Evolutionary conservation across 2,797 vertebrate genomes (phyloP).

Genomic region (Denticeps clupeoides): DNA sequence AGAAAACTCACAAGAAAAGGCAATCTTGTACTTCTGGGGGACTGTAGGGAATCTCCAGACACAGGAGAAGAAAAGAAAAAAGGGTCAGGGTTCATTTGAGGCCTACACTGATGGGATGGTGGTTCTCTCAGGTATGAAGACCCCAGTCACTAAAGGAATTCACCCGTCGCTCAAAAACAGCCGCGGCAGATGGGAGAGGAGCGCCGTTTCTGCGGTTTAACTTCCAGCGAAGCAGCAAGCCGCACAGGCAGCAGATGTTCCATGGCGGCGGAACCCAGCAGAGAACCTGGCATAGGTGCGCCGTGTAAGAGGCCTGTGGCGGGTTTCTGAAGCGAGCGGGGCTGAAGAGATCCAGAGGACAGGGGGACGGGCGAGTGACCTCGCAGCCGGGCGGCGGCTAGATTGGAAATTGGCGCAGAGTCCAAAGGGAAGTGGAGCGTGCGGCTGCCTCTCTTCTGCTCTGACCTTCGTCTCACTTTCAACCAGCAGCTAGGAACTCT

Average conservation of each 20-base stretch:
- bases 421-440: too few species aligned
- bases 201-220: constrained; percentile 37
- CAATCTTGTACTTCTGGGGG: too few species aligned
- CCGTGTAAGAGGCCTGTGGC: neutral
- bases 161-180: constrained; percentile 13
- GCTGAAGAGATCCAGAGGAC: constrained; percentile 20
- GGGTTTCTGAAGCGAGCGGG: neutral
- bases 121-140: constrained; percentile 25
- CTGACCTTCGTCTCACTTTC: too few species aligned
- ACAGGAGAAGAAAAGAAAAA: neutral
- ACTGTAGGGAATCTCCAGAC: constrained; percentile 6
- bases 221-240: constrained; percentile 26
- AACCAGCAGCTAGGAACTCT: too few species aligned
- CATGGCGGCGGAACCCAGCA: neutral
- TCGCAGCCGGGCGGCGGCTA: neutral
- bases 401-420: too few species aligned
- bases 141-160: constrained; percentile 19
- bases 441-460: too few species aligned
- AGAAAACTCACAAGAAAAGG: too few species aligned
- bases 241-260: constrained; percentile 38
- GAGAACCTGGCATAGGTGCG: constrained; percentile 5
- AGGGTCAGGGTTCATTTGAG: neutral
- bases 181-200: constrained; percentile 39
- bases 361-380: neutral
- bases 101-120: constrained; percentile 3